These are phyloP conservation scores for Epinotia demarniana DNA, from an alignment of 2,888 invertebrate species.

Conservation along the genomic window DNA sequence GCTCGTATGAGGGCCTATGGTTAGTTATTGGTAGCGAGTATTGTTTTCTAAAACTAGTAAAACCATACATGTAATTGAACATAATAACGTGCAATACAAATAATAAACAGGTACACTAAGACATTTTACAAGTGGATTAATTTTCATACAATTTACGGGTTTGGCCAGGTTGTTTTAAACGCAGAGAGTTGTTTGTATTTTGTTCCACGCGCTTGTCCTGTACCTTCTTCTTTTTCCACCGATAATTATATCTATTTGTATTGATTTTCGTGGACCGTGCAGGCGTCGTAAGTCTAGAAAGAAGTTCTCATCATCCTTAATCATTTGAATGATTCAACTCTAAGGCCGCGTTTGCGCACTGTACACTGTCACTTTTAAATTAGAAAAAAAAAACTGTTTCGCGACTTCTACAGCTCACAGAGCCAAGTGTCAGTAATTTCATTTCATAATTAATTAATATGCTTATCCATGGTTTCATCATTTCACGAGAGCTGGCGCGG, in stretches of 20 bases:
- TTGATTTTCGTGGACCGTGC: constrained; percentile 1
- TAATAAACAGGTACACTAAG: background rate
- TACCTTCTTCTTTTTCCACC: constrained; percentile 35
- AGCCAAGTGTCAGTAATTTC: too few relatives aligned
- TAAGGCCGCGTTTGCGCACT: too few relatives aligned
- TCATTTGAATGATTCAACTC: too few relatives aligned
- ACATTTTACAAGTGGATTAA: background rate
- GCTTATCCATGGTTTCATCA: too few relatives aligned
- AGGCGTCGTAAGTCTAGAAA: constrained; percentile 19
- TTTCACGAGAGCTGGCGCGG: too few relatives aligned
- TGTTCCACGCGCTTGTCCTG: constrained; percentile 21
- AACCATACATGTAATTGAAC: background rate
- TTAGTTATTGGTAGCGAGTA: background rate
- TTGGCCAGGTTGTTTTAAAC: constrained; percentile 1
- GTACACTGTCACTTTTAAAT: too few relatives aligned
- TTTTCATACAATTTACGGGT: constrained; percentile 22
- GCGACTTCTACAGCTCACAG: too few relatives aligned
- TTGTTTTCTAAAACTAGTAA: constrained; percentile 13
- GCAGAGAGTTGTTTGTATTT: background rate
- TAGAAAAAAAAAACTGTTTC: too few relatives aligned
- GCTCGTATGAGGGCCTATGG: constrained; percentile 40
- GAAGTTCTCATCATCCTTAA: background rate
- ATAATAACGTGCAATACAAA: background rate
- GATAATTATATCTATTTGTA: constrained; percentile 30
- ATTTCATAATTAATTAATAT: background rate